Evolutionary conservation across 2,797 vertebrate genomes (phyloP).

Genomic region (Calcarius lapponicus): DNA sequence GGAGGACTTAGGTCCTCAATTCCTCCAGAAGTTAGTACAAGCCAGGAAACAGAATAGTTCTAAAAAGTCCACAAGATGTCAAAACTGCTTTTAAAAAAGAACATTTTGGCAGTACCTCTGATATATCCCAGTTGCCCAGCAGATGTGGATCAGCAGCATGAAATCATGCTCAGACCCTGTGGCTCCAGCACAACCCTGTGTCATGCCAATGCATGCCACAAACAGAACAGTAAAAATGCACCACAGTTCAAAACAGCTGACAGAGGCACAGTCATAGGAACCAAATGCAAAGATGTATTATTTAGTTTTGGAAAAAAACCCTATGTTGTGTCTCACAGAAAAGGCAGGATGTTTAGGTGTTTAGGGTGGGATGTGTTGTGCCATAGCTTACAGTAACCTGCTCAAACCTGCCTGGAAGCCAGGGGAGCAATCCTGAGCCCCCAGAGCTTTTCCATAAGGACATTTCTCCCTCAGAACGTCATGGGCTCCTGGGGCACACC

Average conservation of each 20-base stretch:
- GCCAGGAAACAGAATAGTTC: neutral
- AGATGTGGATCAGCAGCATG: neutral
- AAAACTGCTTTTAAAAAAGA: neutral
- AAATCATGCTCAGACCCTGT: neutral
- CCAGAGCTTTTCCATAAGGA: neutral
- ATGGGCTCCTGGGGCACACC: neutral
- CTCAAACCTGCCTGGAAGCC: neutral
- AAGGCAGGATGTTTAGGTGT: neutral
- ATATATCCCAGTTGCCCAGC: neutral
- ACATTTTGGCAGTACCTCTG: neutral
- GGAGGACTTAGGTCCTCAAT: neutral
- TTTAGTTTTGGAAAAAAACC: neutral
- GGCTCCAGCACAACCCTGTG: neutral
- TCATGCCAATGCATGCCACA: neutral
- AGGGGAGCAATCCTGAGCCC: neutral
- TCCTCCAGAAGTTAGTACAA: neutral
- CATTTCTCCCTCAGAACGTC: neutral
- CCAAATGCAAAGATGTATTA: neutral
- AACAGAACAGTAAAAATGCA: neutral
- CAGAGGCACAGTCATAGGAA: neutral
- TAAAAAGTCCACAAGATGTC: neutral
- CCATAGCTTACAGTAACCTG: neutral
- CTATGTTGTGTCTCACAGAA: neutral
- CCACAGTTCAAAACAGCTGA: neutral
- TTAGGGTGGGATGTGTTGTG: neutral